A percentile compares a stretch with the other conserved stretches of the same genome.
Evolutionary conservation across 2,797 vertebrate species (phyloP).

Genomic region (Phoeniculus purpureus): DNA sequence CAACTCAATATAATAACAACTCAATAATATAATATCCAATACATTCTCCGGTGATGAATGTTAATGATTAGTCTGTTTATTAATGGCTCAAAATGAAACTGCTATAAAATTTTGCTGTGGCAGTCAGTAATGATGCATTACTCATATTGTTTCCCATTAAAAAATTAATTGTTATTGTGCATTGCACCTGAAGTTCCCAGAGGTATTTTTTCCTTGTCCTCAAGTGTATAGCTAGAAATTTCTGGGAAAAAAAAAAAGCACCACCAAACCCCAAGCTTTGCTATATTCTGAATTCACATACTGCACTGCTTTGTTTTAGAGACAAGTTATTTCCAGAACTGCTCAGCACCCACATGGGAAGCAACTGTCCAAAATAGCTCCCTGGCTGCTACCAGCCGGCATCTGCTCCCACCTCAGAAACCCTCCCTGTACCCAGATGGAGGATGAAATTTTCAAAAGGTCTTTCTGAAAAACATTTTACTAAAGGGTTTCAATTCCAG

Average conservation of each 20-base stretch:
- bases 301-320: neutral
- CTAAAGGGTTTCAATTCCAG: neutral
- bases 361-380: neutral
- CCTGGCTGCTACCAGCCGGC: neutral
- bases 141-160: neutral
- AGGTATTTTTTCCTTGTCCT: neutral
- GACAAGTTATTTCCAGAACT: neutral
- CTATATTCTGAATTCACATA: neutral
- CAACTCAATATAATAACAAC: slow-evolving; percentile 4
- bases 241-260: neutral
- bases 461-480: neutral
- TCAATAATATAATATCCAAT: slow-evolving; percentile 25
- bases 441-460: neutral
- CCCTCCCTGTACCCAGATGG: fast-evolving
- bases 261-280: neutral
- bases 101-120: neutral
- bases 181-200: slow-evolving; percentile 8
- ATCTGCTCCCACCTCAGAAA: neutral
- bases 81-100: slow-evolving; percentile 30
- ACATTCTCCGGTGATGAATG: neutral
- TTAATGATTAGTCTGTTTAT: slow-evolving; percentile 30
- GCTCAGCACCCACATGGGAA: neutral
- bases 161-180: neutral
- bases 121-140: slow-evolving; percentile 28
- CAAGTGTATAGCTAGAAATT: neutral